phyloP scores from a whole-genome alignment of 37 sponge, comb jelly and placozoan genomes.

The Spongia lamella region DNA sequence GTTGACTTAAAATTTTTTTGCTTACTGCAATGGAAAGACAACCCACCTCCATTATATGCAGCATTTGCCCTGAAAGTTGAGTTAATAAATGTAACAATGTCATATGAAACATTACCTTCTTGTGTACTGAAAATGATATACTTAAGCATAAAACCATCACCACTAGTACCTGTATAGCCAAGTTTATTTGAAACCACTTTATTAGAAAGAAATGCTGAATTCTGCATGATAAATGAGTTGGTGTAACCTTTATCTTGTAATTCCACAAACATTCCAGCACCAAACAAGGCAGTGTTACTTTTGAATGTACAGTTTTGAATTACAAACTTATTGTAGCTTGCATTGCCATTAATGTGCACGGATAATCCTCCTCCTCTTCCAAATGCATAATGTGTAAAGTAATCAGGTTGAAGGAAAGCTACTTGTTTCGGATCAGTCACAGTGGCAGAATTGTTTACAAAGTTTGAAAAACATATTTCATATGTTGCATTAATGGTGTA shows the following conservation, averaged over 20 bases:
- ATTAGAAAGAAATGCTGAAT: constrained; percentile 1
- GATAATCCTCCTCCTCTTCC: constrained; percentile 77
- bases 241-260: constrained; percentile 24
- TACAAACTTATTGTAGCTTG: constrained; percentile 34
- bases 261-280: constrained; percentile 68
- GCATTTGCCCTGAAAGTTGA: too few relatives aligned
- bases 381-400: constrained; percentile 38
- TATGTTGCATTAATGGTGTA: constrained; percentile 14
- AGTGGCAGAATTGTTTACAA: constrained; percentile 32
- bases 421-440: neutral
- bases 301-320: constrained; percentile 39
- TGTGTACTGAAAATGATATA: too few relatives aligned
- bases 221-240: constrained; percentile 28
- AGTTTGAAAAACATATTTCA: neutral
- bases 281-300: constrained; percentile 62
- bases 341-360: constrained; percentile 57
- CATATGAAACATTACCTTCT: too few relatives aligned
- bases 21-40: too few relatives aligned
- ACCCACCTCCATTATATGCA: too few relatives aligned
- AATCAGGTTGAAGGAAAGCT: constrained; percentile 31
- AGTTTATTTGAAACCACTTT: too few relatives aligned
- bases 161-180: too few relatives aligned
- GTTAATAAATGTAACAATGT: too few relatives aligned
- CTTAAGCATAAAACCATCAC: too few relatives aligned
- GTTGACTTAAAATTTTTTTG: too few relatives aligned